Base-by-base conservation (phyloP, 2,888 invertebrate species). In the Megastigmus dorsalis region DNA sequence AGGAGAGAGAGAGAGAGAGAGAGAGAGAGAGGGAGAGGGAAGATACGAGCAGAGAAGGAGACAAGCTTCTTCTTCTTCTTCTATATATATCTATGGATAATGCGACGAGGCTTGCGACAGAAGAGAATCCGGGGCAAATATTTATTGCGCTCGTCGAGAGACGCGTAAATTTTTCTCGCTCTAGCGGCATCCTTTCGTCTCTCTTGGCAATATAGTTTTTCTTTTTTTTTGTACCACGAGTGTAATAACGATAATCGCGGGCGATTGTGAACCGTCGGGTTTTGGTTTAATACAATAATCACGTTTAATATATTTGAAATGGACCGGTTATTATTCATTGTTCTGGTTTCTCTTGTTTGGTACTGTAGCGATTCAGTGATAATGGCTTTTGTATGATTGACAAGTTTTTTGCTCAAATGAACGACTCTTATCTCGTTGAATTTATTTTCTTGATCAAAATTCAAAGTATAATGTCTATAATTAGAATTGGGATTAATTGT, bases 1-100 rank as follows among this genome's bases (percentile, higher is more conserved):
- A 3, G 50, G 52, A 10, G n/a, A 10, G n/a, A 43, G 45, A n/a
- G 18, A 18, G 43, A 5, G 13, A 80, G 81, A 82, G n/a, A n/a
- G 82, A 81, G 72, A 74, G n/a, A n/a, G 18, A 18, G 43, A 5
- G 13, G 80, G 81, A 82, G n/a, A n/a, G 82, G 81, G 72, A 74
- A 75, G 79, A 79, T 77, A 76, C 79, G 76, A 73, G 72, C 74
- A 26, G 30, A 50, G 38, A 54, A 23, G 18, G 54, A 52, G 43
- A 55, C 38, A 66, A 54, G 41, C 20, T 43, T 30, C n/a, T n/a
- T n/a, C n/a, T n/a, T n/a, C n/a, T n/a, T n/a, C n/a, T n/a, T n/a
- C n/a, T n/a, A n/a, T n/a, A n/a, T n/a, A n/a, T n/a, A n/a, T n/a
- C 9, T 6, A 20, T 1, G 26, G 55, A 57, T 57, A 57, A 67